Conservation (phyloP, 2,113 vertebrate species). For the Nothocercus julius region DNA sequence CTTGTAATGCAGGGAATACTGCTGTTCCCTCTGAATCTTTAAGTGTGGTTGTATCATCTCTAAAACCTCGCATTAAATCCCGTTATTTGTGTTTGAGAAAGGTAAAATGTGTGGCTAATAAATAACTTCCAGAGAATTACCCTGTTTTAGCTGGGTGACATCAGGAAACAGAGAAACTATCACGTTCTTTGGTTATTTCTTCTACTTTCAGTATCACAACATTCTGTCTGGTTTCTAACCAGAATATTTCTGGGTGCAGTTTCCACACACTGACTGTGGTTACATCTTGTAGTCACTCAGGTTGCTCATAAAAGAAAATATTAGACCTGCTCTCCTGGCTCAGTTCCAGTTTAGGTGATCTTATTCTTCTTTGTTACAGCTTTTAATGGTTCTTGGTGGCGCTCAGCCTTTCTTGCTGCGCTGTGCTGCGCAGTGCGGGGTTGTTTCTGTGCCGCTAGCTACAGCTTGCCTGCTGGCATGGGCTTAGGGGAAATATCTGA, state of each 20-base stretch:
- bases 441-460: background rate
- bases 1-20: background rate
- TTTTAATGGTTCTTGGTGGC: background rate
- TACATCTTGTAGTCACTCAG: background rate
- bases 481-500: background rate
- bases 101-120: background rate
- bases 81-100: background rate
- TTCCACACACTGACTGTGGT: background rate
- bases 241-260: background rate
- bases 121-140: background rate
- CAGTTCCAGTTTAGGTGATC: background rate
- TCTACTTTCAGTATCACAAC: background rate
- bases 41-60: background rate
- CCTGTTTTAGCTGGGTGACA: background rate
- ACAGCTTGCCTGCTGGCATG: background rate
- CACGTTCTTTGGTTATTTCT: background rate
- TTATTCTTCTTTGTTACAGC: background rate
- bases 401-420: background rate
- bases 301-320: background rate
- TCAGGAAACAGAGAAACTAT: background rate
- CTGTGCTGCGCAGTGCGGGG: fast-evolving
- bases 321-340: background rate
- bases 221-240: background rate
- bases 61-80: background rate
- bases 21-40: background rate